phyloP scores from a whole-genome alignment of 2,797 vertebrate species.

The Nothura maculosa region DNA sequence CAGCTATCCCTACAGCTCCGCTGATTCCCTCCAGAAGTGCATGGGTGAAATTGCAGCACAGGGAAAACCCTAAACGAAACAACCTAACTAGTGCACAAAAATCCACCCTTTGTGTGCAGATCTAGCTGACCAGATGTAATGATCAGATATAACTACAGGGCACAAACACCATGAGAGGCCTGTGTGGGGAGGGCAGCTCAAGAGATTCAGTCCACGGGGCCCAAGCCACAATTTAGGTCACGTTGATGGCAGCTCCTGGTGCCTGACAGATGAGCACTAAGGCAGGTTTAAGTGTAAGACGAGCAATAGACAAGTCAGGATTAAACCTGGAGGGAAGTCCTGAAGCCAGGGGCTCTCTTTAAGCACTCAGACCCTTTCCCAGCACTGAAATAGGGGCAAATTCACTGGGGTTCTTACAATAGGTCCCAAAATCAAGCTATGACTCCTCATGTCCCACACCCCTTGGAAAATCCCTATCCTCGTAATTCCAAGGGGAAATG shows the following conservation, averaged over 20 bases:
- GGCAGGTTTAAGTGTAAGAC: too few species aligned
- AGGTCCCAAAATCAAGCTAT: background rate
- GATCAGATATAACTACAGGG: too few species aligned
- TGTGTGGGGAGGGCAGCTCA: background rate
- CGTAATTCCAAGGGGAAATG: background rate
- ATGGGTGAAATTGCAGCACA: background rate
- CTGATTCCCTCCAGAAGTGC: background rate
- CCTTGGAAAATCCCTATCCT: background rate
- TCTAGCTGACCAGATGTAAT: too few species aligned
- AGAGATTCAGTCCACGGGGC: background rate
- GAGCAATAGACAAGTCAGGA: background rate
- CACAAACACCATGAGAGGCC: background rate
- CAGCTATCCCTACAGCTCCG: background rate
- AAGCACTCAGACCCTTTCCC: background rate
- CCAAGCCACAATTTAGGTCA: background rate
- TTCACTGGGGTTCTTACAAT: background rate
- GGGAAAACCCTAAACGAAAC: background rate
- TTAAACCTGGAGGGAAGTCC: background rate
- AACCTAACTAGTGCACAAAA: background rate
- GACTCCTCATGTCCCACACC: background rate
- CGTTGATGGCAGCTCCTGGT: background rate
- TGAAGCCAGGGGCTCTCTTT: background rate
- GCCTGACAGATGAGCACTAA: background rate
- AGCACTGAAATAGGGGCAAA: background rate
- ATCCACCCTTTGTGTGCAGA: fast-evolving